These are phyloP conservation scores for Lagopus muta DNA, from an alignment of 2,113 vertebrate genomes.

Conservation along the genomic window DNA sequence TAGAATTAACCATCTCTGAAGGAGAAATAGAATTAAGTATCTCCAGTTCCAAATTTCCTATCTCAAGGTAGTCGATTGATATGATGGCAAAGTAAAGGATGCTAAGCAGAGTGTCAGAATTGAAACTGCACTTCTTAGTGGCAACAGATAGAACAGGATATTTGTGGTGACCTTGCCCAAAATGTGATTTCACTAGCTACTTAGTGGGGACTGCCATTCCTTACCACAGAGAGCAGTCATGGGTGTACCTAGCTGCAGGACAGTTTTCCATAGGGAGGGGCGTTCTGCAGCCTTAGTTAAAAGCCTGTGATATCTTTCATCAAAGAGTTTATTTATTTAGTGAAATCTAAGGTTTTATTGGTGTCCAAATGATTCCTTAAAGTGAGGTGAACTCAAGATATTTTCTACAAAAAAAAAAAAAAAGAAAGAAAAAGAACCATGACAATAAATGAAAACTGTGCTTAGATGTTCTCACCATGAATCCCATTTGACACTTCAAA, in stretches of 20 bases:
- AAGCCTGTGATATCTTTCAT: not conserved
- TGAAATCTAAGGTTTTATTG: not conserved
- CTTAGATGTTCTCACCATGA: not conserved
- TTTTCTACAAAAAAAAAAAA: not conserved
- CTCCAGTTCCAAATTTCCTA: not conserved
- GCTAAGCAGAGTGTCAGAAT: not conserved
- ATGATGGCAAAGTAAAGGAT: not conserved
- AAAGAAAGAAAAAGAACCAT: not conserved
- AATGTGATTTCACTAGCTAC: not conserved
- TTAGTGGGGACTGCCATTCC: not conserved
- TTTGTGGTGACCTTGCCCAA: not conserved
- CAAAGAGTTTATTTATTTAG: not conserved
- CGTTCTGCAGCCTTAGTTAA: not conserved
- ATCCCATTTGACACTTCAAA: not conserved
- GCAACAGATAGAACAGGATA: not conserved
- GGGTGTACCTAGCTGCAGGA: not conserved
- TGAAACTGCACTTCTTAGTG: not conserved
- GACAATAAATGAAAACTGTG: not conserved
- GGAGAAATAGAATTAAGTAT: not conserved
- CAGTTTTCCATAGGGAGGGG: not conserved
- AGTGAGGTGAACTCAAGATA: not conserved
- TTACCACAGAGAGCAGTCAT: not conserved
- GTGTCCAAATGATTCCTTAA: not conserved
- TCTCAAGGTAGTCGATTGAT: not conserved
- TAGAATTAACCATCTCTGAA: not conserved